Base-by-base conservation (phyloP, 2,113 vertebrate genomes). In the Puma concolor region DNA sequence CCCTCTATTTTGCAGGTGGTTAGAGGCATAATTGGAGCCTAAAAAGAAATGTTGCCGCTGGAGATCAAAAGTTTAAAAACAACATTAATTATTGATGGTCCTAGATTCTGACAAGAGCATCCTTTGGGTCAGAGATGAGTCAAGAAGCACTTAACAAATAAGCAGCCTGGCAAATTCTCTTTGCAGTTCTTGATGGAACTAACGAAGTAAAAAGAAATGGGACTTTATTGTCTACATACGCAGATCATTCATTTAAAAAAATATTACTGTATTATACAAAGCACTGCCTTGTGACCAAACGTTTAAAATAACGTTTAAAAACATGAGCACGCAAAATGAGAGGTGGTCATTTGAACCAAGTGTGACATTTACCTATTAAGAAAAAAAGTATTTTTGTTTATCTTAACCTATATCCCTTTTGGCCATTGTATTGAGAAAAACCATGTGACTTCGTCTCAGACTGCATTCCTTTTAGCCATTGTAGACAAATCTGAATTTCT, bases 401-500 rank as follows among this genome's bases (percentile, higher is more conserved):
- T 97, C 94, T 98, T 94, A 95, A 97, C 64, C 66, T 69, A 95
- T 88, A 98, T 98, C 98, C 90, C 97, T 96, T 97, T 95, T 98
- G 98, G 95, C 96, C 94, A 91, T 96, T 96, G 91, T 88, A 89
- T 38, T 52, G 66, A 95, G 57, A 64, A 36, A 93, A 95, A 89
- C 23, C 7, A n/a, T 85, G 94, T 83, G 98, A 64, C 41, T 98
- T 97, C 82, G 97, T 97, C 95, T 92, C 95, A 98, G 95, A 76
- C 36, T 84, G 80, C 95, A 97, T 98, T 98, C 93, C 96, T 98
- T 97, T 96, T 98, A 96, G 97, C 96, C 81, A 57, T 95, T 95
- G 97, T 66, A 96, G 97, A 98, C 95, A 97, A 96, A 96, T 98
- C 90, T 93, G 97, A 98, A 97, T 98, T 96, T 96, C 88, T 97